A percentile compares a stretch with the other conserved stretches of the same genome.
Evolutionary conservation across 2,888 invertebrate species (phyloP).

Genomic region (Ceriagrion tenellum): DNA sequence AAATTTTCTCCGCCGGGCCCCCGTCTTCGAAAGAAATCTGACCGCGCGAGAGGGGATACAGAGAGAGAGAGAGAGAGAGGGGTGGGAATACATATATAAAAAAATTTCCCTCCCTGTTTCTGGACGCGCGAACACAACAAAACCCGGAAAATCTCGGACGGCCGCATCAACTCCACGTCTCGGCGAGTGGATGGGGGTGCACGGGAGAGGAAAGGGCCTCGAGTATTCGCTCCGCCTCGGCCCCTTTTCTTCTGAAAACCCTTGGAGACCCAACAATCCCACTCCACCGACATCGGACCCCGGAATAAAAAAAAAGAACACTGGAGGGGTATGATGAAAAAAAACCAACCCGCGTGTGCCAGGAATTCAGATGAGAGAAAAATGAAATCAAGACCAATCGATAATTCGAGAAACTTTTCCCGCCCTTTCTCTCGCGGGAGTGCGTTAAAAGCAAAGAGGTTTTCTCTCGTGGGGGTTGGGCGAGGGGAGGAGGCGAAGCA

Average conservation of each 20-base stretch:
- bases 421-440: constrained; percentile 38
- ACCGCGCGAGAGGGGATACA: background rate
- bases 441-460: constrained; percentile 49
- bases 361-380: constrained; percentile 55
- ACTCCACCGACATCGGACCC: background rate
- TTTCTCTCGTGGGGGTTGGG: background rate
- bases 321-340: background rate
- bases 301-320: background rate
- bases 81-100: background rate
- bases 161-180: constrained; percentile 23
- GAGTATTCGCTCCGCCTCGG: background rate
- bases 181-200: background rate
- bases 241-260: background rate
- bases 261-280: background rate
- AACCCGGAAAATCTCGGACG: background rate
- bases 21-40: constrained; percentile 19
- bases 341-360: constrained; percentile 49
- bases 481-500: too few species aligned
- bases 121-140: constrained; percentile 40
- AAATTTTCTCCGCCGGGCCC: constrained; percentile 22
- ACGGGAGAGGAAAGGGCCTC: background rate
- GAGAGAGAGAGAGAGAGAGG: background rate
- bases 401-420: constrained; percentile 62
- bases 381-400: constrained; percentile 66
- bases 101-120: background rate